Conservation (phyloP, 2,888 invertebrate genomes). For the Embidobia sp. region DNA sequence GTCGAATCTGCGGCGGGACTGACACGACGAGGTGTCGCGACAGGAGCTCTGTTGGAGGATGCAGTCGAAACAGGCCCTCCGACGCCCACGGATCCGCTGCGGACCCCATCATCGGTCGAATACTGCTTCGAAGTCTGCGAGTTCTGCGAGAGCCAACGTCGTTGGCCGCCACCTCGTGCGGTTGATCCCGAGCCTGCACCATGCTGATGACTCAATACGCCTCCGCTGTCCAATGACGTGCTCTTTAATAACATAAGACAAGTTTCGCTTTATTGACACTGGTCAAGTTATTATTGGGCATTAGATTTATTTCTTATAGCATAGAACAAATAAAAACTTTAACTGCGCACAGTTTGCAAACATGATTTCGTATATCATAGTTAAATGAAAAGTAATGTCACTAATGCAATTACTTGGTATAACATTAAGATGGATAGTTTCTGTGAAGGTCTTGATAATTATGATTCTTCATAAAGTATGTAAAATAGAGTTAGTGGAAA, state of each 20-base stretch:
- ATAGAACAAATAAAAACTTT: too few relatives aligned
- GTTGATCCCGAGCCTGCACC: slow-evolving; percentile 80
- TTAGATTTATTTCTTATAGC: background rate
- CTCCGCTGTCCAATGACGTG: slow-evolving; percentile 75
- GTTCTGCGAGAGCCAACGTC: slow-evolving; percentile 77
- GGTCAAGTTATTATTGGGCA: too few relatives aligned
- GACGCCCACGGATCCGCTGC: slow-evolving; percentile 75
- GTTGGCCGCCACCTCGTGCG: slow-evolving; percentile 75
- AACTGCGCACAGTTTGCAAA: too few relatives aligned
- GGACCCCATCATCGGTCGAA: slow-evolving; percentile 73
- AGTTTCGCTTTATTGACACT: slow-evolving; percentile 11
- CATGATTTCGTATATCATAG: too few relatives aligned
- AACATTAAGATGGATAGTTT: too few relatives aligned
- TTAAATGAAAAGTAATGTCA: too few relatives aligned
- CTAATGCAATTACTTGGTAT: too few relatives aligned
- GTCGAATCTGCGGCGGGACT: slow-evolving; percentile 82
- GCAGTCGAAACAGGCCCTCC: slow-evolving; percentile 80
- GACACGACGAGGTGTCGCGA: slow-evolving; percentile 78
- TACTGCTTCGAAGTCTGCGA: slow-evolving; percentile 74
- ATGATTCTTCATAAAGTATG: too few relatives aligned
- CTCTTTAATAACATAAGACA: slow-evolving; percentile 70
- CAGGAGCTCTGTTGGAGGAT: slow-evolving; percentile 75
- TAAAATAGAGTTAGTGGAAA: too few relatives aligned
- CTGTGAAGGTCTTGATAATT: too few relatives aligned
- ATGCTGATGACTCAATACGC: slow-evolving; percentile 73